These are phyloP conservation scores for Pristionchus fissidentatus DNA, from an alignment of 2,888 invertebrate genomes.

Conservation along the genomic window DNA sequence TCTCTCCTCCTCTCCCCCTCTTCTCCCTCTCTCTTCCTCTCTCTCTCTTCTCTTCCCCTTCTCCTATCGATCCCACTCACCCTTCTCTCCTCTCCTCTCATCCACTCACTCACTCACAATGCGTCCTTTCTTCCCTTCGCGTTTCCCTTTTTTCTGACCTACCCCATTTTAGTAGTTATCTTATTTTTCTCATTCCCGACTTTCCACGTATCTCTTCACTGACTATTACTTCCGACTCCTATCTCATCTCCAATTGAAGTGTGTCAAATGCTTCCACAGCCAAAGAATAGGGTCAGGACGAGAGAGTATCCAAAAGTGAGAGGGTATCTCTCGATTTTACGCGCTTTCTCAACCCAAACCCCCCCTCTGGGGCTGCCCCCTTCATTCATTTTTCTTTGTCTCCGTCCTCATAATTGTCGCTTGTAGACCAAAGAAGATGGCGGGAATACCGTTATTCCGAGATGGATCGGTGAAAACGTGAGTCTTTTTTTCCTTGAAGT, in stretches of 20 bases:
- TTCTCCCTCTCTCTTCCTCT: not conserved
- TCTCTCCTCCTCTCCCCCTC: constrained; percentile 19
- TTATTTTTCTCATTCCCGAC: not conserved
- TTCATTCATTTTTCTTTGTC: too few relatives aligned
- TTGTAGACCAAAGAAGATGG: too few relatives aligned
- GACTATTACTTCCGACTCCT: too few relatives aligned
- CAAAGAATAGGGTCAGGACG: not conserved
- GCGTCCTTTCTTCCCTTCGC: not conserved
- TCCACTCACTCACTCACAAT: not conserved
- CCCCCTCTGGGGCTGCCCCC: too few relatives aligned
- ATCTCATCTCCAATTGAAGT: too few relatives aligned
- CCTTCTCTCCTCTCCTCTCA: not conserved
- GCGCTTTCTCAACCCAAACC: too few relatives aligned
- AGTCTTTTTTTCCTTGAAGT: too few relatives aligned
- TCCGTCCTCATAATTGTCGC: too few relatives aligned
- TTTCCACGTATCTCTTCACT: not conserved
- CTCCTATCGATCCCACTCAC: too few relatives aligned
- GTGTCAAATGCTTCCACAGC: too few relatives aligned
- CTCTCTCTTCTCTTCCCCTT: constrained; percentile 1
- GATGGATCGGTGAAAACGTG: too few relatives aligned
- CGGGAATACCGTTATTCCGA: too few relatives aligned
- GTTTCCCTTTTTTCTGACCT: not conserved
- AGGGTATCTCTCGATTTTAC: not conserved
- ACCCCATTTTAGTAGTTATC: not conserved
- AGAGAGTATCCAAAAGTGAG: not conserved